A percentile compares a stretch with the other conserved stretches of the same genome.
Conservation (phyloP, 2,113 vertebrate genomes). For the Emydura subglobosa region DNA sequence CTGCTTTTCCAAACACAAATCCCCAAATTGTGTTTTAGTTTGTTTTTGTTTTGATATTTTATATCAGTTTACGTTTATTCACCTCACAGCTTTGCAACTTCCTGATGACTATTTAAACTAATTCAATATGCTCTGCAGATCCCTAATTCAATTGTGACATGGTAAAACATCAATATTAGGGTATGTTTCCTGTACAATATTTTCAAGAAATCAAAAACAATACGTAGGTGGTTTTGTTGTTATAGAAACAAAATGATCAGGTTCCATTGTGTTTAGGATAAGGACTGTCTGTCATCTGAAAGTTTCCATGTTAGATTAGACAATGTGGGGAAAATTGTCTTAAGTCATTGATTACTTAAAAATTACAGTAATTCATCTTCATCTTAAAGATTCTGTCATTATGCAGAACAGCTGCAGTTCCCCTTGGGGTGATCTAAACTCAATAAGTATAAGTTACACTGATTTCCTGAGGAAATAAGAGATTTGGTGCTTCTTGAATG, state of each 20-base stretch:
- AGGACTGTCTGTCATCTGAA: background rate
- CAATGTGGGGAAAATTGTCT: background rate
- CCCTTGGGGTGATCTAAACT: background rate
- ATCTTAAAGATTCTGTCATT: background rate
- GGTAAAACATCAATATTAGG: background rate
- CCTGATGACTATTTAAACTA: background rate
- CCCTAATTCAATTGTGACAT: background rate
- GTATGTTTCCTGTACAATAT: background rate
- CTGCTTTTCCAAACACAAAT: background rate
- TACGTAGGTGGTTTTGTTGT: background rate
- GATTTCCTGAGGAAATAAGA: background rate
- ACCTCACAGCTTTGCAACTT: background rate
- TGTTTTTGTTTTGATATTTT: background rate
- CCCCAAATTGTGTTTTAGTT: background rate
- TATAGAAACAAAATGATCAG: background rate
- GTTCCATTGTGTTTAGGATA: background rate
- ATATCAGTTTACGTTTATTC: background rate
- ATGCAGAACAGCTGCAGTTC: background rate
- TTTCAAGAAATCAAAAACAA: background rate
- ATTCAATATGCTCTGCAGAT: background rate
- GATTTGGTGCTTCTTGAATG: background rate
- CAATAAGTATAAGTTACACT: background rate
- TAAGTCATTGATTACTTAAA: background rate
- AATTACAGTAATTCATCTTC: background rate
- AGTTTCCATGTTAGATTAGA: background rate